A percentile compares a stretch with the other conserved stretches of the same genome.
Evolutionary conservation across 2,888 invertebrate species (phyloP).

Genomic region (Syritta pipiens): DNA sequence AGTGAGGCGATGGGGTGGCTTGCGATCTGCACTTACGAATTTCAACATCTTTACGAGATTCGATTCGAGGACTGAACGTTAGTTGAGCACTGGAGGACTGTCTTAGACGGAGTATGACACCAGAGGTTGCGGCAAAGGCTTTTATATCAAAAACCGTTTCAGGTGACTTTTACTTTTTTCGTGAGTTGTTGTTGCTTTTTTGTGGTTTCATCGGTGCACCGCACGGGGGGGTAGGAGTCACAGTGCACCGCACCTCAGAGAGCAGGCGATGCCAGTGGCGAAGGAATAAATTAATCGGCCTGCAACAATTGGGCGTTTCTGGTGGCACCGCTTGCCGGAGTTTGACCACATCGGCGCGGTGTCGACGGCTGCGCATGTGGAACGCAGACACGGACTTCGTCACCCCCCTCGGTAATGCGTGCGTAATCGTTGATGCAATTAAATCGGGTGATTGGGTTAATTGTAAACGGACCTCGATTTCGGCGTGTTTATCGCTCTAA

Average conservation of each 20-base stretch:
- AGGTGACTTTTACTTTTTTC: slow-evolving; percentile 64
- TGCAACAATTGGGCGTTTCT: slow-evolving; percentile 65
- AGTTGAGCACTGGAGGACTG: slow-evolving; percentile 60
- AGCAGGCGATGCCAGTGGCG: slow-evolving; percentile 54
- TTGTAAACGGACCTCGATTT: slow-evolving; percentile 16
- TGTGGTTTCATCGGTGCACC: slow-evolving; percentile 52
- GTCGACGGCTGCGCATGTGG: slow-evolving; percentile 23
- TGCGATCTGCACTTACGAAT: slow-evolving; percentile 76
- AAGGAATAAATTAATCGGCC: slow-evolving; percentile 56
- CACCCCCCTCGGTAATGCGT: slow-evolving; percentile 40
- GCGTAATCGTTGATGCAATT: slow-evolving; percentile 36
- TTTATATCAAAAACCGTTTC: slow-evolving; percentile 63
- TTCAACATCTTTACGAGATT: slow-evolving; percentile 73
- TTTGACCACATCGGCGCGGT: slow-evolving; percentile 37
- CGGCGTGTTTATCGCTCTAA: neutral
- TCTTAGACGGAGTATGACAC: slow-evolving; percentile 56
- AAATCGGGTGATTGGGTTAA: slow-evolving; percentile 12
- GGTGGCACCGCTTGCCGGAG: slow-evolving; percentile 26
- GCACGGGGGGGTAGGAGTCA: too few species aligned
- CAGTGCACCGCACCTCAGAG: slow-evolving; percentile 11
- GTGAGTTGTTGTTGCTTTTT: too few species aligned
- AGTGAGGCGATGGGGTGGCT: neutral
- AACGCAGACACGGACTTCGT: slow-evolving; percentile 39
- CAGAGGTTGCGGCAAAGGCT: slow-evolving; percentile 48
- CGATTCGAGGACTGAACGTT: slow-evolving; percentile 39